Base-by-base conservation (phyloP, 2,797 vertebrate species). In the Arremon brunneinucha region DNA sequence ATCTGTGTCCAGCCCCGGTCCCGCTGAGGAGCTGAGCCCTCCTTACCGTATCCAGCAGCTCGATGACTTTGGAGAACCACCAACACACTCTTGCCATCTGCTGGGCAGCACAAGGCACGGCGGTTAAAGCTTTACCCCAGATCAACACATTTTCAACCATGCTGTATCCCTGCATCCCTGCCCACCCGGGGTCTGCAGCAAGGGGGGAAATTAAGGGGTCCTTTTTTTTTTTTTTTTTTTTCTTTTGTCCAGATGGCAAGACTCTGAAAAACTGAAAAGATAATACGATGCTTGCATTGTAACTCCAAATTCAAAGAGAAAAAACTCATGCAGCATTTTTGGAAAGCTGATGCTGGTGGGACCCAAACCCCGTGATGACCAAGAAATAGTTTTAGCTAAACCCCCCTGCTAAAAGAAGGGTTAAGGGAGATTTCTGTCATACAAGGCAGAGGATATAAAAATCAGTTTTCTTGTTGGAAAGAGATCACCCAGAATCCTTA, bases 81-180 rank as follows among this genome's bases (percentile, higher is more conserved):
- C 98, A 98, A 94, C 98, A 98, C 86, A 92, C 98, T 55, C 79
- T 97, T 93, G 98, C 99, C 99, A 99, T 98, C 99, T 99, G 88
- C 97, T 95, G 96, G 96, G 39, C 78, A 94, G 10, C 22, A 62
- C 28, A 28, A 60, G 53, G 53, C 95, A 94, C 60, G 30, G 28
- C 68, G 28, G 21, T 63, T 52, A 93, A 69, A 67, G 30, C 26
- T 83, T 55, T 11, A 49, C 34, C 39, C 43, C n/a, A 70, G 86
- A 35, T 52, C 49, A 3, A 24, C 43, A 21, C 30, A 37, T 75
- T 65, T 62, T 26, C 30, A 41, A 3, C 14, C 68, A 2, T 1
- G 5, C 15, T 20, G 1, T 6, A 16, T 32, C 0, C 8, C 60
- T 65, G 62, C n/a, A 53, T 15, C 16, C 8, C 64, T 62, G 65